Evolutionary conservation across 2,113 vertebrate species (phyloP).

Genomic region (Lamprotornis superbus): DNA sequence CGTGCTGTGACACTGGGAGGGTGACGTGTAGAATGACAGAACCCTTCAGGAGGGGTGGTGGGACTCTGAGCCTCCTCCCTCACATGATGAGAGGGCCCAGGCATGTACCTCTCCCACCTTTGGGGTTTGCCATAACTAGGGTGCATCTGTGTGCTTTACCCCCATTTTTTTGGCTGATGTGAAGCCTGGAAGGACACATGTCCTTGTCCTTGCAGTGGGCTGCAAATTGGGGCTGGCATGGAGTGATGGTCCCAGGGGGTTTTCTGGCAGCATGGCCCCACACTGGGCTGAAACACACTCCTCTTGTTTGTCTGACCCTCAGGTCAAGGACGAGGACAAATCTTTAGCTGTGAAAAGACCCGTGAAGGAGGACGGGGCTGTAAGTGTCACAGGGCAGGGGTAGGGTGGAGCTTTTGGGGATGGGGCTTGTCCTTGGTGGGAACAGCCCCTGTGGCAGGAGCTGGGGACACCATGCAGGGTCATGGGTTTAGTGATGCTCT

Average conservation of each 20-base stretch:
- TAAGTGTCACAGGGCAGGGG: conserved; percentile 60
- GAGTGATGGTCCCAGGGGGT: not conserved
- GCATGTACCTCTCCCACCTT: not conserved
- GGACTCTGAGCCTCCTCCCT: not conserved
- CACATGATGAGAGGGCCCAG: not conserved
- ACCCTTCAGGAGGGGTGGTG: not conserved
- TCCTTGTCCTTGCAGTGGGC: not conserved
- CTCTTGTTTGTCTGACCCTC: conserved; percentile 64
- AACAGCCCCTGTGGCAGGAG: not conserved
- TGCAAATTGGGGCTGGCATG: not conserved
- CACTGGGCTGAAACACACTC: not conserved
- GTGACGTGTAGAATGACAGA: not conserved
- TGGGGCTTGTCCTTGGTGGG: not conserved
- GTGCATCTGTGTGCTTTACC: fast-evolving
- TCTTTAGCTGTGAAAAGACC: conserved; percentile 62
- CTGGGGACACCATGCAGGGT: not conserved
- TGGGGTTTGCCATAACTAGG: not conserved
- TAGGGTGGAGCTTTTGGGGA: not conserved
- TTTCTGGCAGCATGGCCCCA: not conserved
- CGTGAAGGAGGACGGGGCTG: conserved; percentile 74
- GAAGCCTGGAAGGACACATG: not conserved
- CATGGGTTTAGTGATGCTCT: not conserved
- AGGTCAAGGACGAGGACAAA: conserved; percentile 82
- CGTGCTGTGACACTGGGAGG: not conserved
- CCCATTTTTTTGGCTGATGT: fast-evolving